Conservation (phyloP, 2,113 vertebrate genomes). For the Vanacampus margaritifer region DNA sequence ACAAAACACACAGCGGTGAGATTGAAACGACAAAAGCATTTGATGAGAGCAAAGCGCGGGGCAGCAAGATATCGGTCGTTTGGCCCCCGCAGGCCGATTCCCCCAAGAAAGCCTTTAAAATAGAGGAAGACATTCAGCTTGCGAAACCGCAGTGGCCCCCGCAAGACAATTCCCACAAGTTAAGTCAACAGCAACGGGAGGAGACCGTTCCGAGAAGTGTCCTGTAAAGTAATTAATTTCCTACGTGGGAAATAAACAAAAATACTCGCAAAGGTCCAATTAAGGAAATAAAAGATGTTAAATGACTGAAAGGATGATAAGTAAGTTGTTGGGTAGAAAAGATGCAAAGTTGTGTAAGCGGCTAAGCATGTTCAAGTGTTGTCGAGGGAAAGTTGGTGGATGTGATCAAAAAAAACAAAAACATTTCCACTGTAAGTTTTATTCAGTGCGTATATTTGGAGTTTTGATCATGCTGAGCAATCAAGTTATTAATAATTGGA, state of each 20-base stretch:
- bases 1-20: slow-evolving; percentile 47
- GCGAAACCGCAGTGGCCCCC: slow-evolving; percentile 89
- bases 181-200: slow-evolving; percentile 61
- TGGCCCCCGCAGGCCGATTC: slow-evolving; percentile 84
- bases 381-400: slow-evolving; percentile 22
- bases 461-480: slow-evolving; percentile 10
- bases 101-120: slow-evolving; percentile 74
- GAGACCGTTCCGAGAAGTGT: slow-evolving; percentile 57
- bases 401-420: neutral
- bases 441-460: slow-evolving; percentile 14
- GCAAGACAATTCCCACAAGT: slow-evolving; percentile 58
- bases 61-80: slow-evolving; percentile 82
- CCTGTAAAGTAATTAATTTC: slow-evolving; percentile 57
- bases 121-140: slow-evolving; percentile 80
- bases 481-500: slow-evolving; percentile 4
- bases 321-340: neutral
- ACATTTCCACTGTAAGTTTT: slow-evolving; percentile 5
- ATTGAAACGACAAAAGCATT: slow-evolving; percentile 51
- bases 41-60: slow-evolving; percentile 67
- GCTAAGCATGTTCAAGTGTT: slow-evolving; percentile 45
- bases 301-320: neutral
- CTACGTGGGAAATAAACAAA: slow-evolving; percentile 43
- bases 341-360: slow-evolving; percentile 16
- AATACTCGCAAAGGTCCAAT: slow-evolving; percentile 1
- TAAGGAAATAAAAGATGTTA: slow-evolving; percentile 20